Evolutionary conservation across 2,888 invertebrate species (phyloP), one percentile per base, ranked within the genome.

Genomic region (Ectemnius continuus): DNA sequence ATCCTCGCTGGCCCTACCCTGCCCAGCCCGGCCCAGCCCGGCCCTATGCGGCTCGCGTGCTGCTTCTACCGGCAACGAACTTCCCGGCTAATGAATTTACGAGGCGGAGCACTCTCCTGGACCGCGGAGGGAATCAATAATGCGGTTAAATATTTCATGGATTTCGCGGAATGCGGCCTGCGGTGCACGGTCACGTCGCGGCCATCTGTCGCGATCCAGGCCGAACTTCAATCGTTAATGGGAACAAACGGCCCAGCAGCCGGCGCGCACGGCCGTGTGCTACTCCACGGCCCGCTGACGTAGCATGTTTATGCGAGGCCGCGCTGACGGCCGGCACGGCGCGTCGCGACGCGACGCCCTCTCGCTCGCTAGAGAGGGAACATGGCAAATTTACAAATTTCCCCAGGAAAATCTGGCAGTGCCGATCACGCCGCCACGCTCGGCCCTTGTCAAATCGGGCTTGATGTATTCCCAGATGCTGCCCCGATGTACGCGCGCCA

Each of bases 131-230:
- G 85, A 89, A 89, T 89, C 87, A 86, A 88, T 89, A 88, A 87
- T 84, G 82, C 85, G 83, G 83, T 88, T 88, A 88, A 89, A 88
- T 88, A 88, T 88, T 88, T 89, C 87, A 88, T 85, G 85, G 83
- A 85, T 87, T 88, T 88, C 85, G 84, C 76, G 86, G 84, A 88
- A 88, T 88, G 83, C 82, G 84, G 82, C 82, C 72, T 73, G 82
- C 76, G 75, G 79, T 82, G 82, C 86, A 86, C 85, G 83, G 85
- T 88, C 88, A 88, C 88, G 88, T 88, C 88, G 85, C 81, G 72
- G 79, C 87, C 88, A 88, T 89, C 87, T 88, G 88, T 88, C 85
- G 88, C 86, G 84, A 88, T 88, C 85, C 36, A 36, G 85, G 84
- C 67, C 85, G 79, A 81, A 87, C 86, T 88, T 88, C 86, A 86